Evolutionary conservation across 2,797 vertebrate species (phyloP), one percentile per base, ranked within the genome.

Genomic region (Characodon lateralis): DNA sequence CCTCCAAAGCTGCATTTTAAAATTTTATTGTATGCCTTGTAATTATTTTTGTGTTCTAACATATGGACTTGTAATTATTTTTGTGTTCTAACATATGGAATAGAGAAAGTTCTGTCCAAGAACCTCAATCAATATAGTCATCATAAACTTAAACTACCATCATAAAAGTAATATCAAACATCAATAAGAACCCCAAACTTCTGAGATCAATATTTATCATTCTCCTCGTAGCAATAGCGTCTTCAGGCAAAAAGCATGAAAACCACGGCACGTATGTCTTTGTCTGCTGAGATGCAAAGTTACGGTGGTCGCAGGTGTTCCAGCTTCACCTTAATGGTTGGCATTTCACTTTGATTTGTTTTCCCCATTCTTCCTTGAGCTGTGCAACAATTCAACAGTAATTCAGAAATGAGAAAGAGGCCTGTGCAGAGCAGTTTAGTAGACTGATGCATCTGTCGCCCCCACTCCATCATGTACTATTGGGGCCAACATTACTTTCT

Each of bases 261-360:
- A 61, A 51, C 12, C 9, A 39, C 7, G n/a, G 6, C 24, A 14
- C 5, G 28, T 66, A 31, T n/a, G 22, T 50, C 46, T 58, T 58
- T 75, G 43, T 65, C 73, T 65, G 73, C 58, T 13, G 26, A 35
- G 46, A 50, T 10, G 43, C 41, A 31, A 41, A 70, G 41, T 73
- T 26, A 20, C 28, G 56, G n/a, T 61, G 56, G 26, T 46, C 43
- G 28, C 53, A 77, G 68, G 39, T 77, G 75, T 50, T 71, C 26
- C 43, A 59, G 41, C 13, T 39, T 39, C 13, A 39, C 48, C 28
- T 59, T 71, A 59, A 77, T 35, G 63, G 55, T 35, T 59, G 39
- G 39, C 41, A 59, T 58, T 70, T 77, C 41, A 77, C 75, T 31
- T 18, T 71, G 75, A 77, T 77, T 77, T 48, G 26, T 50, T 77